Conservation (phyloP, 2,888 invertebrate species). For the Actias luna region DNA sequence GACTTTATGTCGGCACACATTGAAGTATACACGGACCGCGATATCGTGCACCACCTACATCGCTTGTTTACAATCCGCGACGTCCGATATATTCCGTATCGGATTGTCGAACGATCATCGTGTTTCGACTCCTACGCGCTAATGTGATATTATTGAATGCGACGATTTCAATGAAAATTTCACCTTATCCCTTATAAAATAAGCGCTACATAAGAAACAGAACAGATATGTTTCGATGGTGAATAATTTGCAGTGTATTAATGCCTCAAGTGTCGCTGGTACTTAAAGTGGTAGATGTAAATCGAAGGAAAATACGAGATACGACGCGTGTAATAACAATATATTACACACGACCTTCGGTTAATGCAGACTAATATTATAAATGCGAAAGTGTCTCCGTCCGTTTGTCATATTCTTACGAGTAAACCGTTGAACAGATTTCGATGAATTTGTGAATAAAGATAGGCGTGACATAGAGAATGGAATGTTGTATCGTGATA, state of each 20-base stretch:
- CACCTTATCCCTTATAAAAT: conserved; percentile 28
- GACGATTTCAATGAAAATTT: conserved; percentile 28
- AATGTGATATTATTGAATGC: conserved; percentile 28
- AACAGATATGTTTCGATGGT: conserved; percentile 27
- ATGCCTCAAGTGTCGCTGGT: conserved; percentile 58
- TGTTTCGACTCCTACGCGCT: conserved; percentile 68
- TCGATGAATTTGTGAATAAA: too few species aligned
- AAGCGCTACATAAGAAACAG: conserved; percentile 24
- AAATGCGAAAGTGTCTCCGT: not conserved
- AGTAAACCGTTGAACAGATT: too few species aligned
- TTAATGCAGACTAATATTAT: not conserved
- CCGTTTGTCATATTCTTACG: not conserved
- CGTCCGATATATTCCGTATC: conserved; percentile 68
- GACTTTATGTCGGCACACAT: conserved; percentile 48
- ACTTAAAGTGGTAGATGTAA: conserved; percentile 45
- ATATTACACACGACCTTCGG: not conserved
- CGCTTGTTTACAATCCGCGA: conserved; percentile 20
- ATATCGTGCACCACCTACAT: conserved; percentile 61
- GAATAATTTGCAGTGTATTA: conserved; percentile 69
- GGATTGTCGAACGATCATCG: conserved; percentile 75
- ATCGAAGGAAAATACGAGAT: not conserved
- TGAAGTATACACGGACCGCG: conserved; percentile 49
- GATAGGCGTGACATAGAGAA: too few species aligned
- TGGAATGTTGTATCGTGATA: too few species aligned
- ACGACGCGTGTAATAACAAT: not conserved